phyloP scores from a whole-genome alignment of 2,888 invertebrate species.

The Tetranychus piercei region DNA sequence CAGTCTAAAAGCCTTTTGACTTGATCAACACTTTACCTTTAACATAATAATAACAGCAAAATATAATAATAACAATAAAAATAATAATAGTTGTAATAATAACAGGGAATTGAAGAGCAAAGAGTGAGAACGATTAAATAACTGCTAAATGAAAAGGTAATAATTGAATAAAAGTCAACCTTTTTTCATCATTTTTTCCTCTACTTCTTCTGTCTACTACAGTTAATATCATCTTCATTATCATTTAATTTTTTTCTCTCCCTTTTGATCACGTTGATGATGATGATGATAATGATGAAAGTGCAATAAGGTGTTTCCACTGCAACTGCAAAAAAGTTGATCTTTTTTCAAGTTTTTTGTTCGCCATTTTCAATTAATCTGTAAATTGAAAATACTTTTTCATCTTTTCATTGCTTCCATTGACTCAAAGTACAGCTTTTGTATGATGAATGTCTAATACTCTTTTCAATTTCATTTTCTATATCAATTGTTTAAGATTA shows the following conservation, averaged over 20 bases:
- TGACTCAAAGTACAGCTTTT: neutral
- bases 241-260: constrained; percentile 9
- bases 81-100: too few relatives aligned
- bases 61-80: too few relatives aligned
- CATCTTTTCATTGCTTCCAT: too few relatives aligned
- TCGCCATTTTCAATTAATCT: neutral
- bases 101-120: too few relatives aligned
- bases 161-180: constrained; percentile 5
- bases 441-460: neutral
- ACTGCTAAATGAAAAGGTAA: neutral
- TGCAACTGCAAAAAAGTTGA: neutral
- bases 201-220: constrained; percentile 14
- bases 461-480: neutral
- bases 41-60: neutral
- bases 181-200: constrained; percentile 12
- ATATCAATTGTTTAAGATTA: neutral
- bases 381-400: too few relatives aligned
- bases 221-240: constrained; percentile 1
- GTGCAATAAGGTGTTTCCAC: neutral
- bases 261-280: neutral
- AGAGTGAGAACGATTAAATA: neutral
- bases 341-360: neutral
- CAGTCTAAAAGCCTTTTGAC: neutral
- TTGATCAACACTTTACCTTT: neutral
- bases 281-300: neutral